Evolutionary conservation across 2,888 invertebrate genomes (phyloP), one percentile per base, ranked within the genome.

Genomic region (Drosophila glabriapex): DNA sequence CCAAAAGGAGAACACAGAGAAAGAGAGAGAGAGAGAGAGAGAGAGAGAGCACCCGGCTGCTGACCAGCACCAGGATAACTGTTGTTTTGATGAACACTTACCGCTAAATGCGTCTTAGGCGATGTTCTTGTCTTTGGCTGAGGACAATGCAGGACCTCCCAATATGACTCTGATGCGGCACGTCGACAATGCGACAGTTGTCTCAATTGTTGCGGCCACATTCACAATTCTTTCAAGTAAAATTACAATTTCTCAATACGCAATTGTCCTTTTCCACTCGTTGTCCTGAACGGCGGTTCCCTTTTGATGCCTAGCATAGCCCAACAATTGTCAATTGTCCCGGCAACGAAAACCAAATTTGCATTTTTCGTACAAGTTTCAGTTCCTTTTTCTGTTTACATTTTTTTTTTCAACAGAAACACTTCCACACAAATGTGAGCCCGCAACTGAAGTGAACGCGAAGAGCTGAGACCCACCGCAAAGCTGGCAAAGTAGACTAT

Each of bases 91-190:
- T 61, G 73, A 76, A 58, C 75, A 71, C 56, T 84, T 79, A 81
- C 78, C 85, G 74, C 84, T 85, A 84, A 84, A 81, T 69, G 78
- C 80, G 72, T 70, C 73, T 81, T 77, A 76, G 66, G 37, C 50
- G 39, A 39, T 71, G 59, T 49, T 60, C 43, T 68, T 68, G 76
- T 68, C 61, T 76, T 39, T 53, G 33, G 25, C 28, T 29, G 61
- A 10, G 71, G 56, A 72, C 72, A 71, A 72, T 70, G 59, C 52
- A 71, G 71, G 79, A 90, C 91, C 90, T 87, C 91, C 89, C 91
- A 91, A 89, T 80, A 87, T 87, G 91, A 91, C 91, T 87, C 80
- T 71, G 63, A 75, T 87, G 78, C 66, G 79, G 75, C 68, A 68
- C n/a, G 68, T 75, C 69, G 80, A 82, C 86, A 85, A 83, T 83